Evolutionary conservation across 1,140 invertebrate genomes (phyloP), one percentile per base, ranked within the genome.

Genomic region (Drosophila athabasca): DNA sequence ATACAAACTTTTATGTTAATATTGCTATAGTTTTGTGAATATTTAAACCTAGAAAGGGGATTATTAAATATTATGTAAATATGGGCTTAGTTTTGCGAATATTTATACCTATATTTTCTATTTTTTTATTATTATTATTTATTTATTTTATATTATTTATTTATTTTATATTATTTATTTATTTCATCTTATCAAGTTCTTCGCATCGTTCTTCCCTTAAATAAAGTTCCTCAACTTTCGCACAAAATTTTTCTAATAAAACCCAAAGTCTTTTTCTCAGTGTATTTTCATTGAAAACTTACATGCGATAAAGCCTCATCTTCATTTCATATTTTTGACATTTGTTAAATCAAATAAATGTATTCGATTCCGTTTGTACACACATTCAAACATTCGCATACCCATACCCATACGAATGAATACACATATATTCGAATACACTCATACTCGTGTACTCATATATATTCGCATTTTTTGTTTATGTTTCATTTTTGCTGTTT

Each of bases 321-420:
- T 79, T 80, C 81, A 77, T 80, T 77, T 85, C 72, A 84, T 85
- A 84, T 73, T 74, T 84, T 79, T 84, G 81, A 80, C 76, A 85
- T 85, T 85, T 73, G 81, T 74, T 85, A 85, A 84, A 80, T 84
- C 68, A 84, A 85, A 77, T 66, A 66, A 67, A 77, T 77, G 59
- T 67, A 69, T 85, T 80, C 57, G 64, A 77, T 60, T 67, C 41
- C 49, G 61, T 54, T 53, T 54, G 31, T 31, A 46, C 46, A 19
- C 64, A 65, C 15, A 65, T 8, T 9, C 64, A 24, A 26, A n/a
- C 48, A 35, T 50, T 41, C 67, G 49, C 48, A 67, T 29, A 24
- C 26, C 2, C 8, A 31, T 9, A 31, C 29, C 2, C 24, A 2
- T 17, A 17, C 15, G 8, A 29, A 35, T 35, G 29, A 7, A 31